Base-by-base conservation (phyloP, 2,888 invertebrate genomes). In the Lamellibrachia satsuma region DNA sequence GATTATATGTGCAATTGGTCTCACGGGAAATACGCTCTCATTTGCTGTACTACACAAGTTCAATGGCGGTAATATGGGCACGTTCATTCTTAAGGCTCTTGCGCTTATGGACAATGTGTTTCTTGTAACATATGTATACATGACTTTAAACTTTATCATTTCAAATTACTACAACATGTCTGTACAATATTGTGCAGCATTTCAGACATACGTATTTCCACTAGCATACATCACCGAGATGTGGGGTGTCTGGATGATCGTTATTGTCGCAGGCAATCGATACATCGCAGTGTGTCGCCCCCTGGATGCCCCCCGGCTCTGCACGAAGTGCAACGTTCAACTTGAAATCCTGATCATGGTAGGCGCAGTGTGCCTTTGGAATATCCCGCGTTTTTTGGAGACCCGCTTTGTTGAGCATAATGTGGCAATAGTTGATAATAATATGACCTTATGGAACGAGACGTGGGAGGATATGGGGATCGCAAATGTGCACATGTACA, bases 31-130 rank as follows among this genome's bases (percentile, higher is more conserved):
- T 91, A 52, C 93, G 1, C 93, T 94, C 11, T 94, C 94, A 52
- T 94, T 93, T 90, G 94, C 93, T 22, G 94, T 94, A 11, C 92
- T 94, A 52, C 94, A 94, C 92, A 93, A 93, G 27, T 92, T 93
- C 91, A 93, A 93, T 7, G 90, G 93, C 7, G 93, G 92, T 92
- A 94, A 92, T 52, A 94, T 94, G 39, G 93, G 94, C 15, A 94
- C 93, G 1, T 93, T 92, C 90, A 90, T 94, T 52, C 93, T 94
- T 27, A 94, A 94, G 91, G 93, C 94, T 4, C 92, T 94, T 90
- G 94, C 94, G 52, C 75, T 94, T 55, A 93, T 60, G n/a, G 94
- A 94, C 91, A 94, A 94, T 92, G 90, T 93, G n/a, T 94, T 94
- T 93, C 92, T 94, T 51, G 93, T 93, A 22, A 93, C 94, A 1